Percentiles rank a stretch among this genome's conserved stretches.
phyloP scores from a whole-genome alignment of 2,113 vertebrate species.

The Gulo gulo region DNA sequence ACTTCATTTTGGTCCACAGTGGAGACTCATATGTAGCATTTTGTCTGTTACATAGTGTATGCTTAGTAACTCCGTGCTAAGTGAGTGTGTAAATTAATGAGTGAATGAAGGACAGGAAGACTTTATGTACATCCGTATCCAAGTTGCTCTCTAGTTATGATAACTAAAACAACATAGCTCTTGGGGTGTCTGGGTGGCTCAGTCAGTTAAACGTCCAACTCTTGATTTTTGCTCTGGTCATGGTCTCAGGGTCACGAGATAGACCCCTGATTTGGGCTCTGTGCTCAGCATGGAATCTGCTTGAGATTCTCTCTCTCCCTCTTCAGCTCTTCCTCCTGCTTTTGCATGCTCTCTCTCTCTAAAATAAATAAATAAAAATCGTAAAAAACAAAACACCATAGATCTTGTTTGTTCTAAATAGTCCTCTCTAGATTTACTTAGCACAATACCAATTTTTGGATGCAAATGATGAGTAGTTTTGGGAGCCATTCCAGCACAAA shows the following conservation, averaged over 20 bases:
- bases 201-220: neutral
- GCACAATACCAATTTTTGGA: constrained; percentile 27
- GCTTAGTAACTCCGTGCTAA: neutral
- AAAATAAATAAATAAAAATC: neutral
- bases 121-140: neutral
- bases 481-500: constrained; percentile 23
- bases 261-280: neutral
- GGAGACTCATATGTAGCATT: neutral
- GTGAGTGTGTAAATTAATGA: neutral
- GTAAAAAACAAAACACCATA: neutral
- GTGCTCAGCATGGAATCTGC: neutral
- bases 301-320: neutral
- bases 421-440: constrained; percentile 47
- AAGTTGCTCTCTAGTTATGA: neutral
- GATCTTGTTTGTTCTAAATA: neutral
- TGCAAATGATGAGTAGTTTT: constrained; percentile 28
- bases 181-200: neutral
- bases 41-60: neutral
- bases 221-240: neutral
- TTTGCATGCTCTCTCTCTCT: neutral
- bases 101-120: neutral
- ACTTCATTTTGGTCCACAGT: neutral
- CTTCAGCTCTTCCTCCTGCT: neutral
- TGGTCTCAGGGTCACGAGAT: neutral
- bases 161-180: neutral